Conservation (phyloP, 2,888 invertebrate genomes). For the Synanthedon andrenaeformis region DNA sequence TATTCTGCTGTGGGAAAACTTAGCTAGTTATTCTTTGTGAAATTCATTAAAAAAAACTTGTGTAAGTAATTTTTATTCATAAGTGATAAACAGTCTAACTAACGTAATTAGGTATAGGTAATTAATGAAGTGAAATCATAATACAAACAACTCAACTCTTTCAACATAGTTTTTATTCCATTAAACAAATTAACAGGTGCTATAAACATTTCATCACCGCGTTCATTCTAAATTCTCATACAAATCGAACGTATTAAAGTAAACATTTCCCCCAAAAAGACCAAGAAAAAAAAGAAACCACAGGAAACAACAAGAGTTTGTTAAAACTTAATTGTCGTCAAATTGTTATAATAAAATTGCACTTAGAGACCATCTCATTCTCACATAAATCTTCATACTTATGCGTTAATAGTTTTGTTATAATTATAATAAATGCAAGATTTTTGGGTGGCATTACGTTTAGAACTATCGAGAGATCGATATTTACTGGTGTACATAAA, state of each 20-base stretch:
- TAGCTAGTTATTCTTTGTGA: too few species aligned
- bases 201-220: slow-evolving; percentile 31
- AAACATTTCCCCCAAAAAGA: neutral
- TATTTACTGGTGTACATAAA: neutral
- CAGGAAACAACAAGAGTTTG: slow-evolving; percentile 21
- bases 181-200: slow-evolving; percentile 61
- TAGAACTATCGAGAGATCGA: slow-evolving; percentile 22
- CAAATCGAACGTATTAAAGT: neutral
- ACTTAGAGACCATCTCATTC: slow-evolving; percentile 43
- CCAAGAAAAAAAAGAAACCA: neutral
- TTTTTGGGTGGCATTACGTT: slow-evolving; percentile 55
- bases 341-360: slow-evolving; percentile 44
- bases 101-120: too few species aligned
- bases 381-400: slow-evolving; percentile 36
- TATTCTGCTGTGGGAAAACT: too few species aligned
- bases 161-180: slow-evolving; percentile 49
- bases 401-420: slow-evolving; percentile 37
- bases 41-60: too few species aligned
- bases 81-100: too few species aligned
- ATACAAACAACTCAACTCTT: neutral
- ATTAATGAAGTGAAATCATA: neutral
- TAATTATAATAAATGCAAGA: slow-evolving; percentile 49
- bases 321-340: neutral
- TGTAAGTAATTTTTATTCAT: too few species aligned
- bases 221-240: slow-evolving; percentile 23